phyloP scores from a whole-genome alignment of 2,113 vertebrate species.

The Lasiurus borealis region DNA sequence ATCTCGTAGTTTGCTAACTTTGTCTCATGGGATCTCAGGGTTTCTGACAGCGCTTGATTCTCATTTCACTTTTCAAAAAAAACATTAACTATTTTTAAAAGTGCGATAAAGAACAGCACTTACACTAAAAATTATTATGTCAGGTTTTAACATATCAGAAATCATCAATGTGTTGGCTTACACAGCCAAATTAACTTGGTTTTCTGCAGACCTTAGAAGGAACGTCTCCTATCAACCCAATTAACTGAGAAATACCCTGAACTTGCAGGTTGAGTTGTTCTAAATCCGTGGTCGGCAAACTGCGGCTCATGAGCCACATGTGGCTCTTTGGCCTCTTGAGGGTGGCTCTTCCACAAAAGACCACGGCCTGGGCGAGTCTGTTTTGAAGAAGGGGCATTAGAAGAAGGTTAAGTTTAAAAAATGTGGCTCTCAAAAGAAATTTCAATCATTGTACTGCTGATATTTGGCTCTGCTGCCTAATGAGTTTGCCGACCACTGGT shows the following conservation, averaged over 20 bases:
- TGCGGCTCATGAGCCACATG: too few relatives aligned
- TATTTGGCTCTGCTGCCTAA: too few relatives aligned
- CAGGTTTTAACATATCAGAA: neutral
- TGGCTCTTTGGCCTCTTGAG: too few relatives aligned
- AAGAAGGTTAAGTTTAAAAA: too few relatives aligned
- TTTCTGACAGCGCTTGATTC: neutral
- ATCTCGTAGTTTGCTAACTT: neutral
- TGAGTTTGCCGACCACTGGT: too few relatives aligned
- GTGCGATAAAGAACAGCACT: neutral
- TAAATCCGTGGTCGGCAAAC: neutral
- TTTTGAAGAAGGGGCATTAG: too few relatives aligned
- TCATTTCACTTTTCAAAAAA: neutral
- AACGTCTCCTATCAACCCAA: neutral
- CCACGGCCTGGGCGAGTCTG: too few relatives aligned
- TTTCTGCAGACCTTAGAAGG: neutral
- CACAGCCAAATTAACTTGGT: neutral
- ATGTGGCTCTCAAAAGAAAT: too few relatives aligned
- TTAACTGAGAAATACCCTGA: neutral
- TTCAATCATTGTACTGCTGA: too few relatives aligned
- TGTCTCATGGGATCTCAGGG: neutral
- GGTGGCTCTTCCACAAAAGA: too few relatives aligned
- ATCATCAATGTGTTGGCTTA: neutral
- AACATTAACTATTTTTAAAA: neutral
- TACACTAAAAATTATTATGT: neutral
- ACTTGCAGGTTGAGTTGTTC: neutral